Conservation (phyloP, 2,113 vertebrate species). For the Pithys albifrons region DNA sequence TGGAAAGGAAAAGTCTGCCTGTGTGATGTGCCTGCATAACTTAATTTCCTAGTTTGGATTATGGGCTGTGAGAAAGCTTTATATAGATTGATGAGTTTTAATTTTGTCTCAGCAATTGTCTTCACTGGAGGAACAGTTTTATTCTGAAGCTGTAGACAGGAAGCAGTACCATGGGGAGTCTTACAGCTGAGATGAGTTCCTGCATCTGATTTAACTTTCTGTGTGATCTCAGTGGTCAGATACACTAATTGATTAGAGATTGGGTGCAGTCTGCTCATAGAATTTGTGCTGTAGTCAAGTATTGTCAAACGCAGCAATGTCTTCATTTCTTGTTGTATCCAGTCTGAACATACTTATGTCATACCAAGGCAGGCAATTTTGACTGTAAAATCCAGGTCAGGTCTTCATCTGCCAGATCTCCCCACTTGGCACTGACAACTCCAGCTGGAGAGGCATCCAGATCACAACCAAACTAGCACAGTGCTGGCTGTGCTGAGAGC, state of each 20-base stretch:
- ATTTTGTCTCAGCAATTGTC: background rate
- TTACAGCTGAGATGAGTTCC: background rate
- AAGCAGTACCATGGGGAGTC: background rate
- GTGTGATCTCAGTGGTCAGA: background rate
- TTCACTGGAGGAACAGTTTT: background rate
- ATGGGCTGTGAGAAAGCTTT: background rate
- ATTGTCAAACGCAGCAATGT: background rate
- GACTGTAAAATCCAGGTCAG: background rate
- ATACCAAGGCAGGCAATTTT: background rate
- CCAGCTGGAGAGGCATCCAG: background rate
- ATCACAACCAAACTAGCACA: background rate
- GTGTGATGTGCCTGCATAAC: background rate
- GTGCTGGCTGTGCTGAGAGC: background rate
- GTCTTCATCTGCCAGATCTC: background rate
- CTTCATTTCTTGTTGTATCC: background rate
- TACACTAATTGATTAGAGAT: background rate
- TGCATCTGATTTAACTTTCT: background rate
- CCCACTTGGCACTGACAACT: background rate
- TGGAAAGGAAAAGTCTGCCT: background rate
- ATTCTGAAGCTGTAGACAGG: background rate
- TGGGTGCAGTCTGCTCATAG: background rate
- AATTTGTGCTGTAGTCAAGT: background rate
- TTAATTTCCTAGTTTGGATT: background rate
- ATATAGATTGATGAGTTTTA: background rate
- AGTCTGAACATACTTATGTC: background rate